Percentiles rank a stretch among this genome's conserved stretches.
phyloP scores from a whole-genome alignment of 2,888 invertebrate genomes.

The Clostera curtula region DNA sequence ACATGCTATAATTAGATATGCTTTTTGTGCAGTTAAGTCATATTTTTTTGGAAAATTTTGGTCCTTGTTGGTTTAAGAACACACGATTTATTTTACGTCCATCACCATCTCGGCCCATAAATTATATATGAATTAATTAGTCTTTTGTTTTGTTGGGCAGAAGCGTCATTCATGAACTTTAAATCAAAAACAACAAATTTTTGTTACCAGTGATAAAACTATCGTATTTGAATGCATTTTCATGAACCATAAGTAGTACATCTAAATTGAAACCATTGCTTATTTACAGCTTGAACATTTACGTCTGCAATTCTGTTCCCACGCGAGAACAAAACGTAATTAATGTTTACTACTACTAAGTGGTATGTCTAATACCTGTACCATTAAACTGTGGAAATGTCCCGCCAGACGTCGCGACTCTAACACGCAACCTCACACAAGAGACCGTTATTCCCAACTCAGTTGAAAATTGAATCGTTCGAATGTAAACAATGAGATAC shows the following conservation, averaged over 20 bases:
- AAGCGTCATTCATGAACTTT: too few species aligned
- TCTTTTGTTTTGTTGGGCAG: too few species aligned
- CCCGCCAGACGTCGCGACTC: conserved; percentile 6
- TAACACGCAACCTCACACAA: conserved; percentile 15
- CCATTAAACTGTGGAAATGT: conserved; percentile 25
- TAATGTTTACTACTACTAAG: conserved; percentile 57
- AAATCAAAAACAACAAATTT: too few species aligned
- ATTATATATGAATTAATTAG: too few species aligned
- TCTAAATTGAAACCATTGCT: conserved; percentile 67
- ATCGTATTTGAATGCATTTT: too few species aligned
- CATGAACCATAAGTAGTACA: conserved; percentile 57
- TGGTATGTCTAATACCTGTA: conserved; percentile 28
- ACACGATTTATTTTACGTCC: too few species aligned
- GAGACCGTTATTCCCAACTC: conserved; percentile 13
- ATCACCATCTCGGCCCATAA: too few species aligned
- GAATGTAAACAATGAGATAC: conserved; percentile 43
- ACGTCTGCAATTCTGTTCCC: conserved; percentile 59
- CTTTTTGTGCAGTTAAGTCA: too few species aligned
- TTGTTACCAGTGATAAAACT: too few species aligned
- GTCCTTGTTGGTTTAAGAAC: too few species aligned
- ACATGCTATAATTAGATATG: too few species aligned
- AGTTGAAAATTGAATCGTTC: conserved; percentile 11
- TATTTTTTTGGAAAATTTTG: too few species aligned
- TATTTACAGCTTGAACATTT: conserved; percentile 73
- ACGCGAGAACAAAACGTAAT: conserved; percentile 60